Evolutionary conservation across 2,888 invertebrate species (phyloP).

Genomic region (Smittia sp.): DNA sequence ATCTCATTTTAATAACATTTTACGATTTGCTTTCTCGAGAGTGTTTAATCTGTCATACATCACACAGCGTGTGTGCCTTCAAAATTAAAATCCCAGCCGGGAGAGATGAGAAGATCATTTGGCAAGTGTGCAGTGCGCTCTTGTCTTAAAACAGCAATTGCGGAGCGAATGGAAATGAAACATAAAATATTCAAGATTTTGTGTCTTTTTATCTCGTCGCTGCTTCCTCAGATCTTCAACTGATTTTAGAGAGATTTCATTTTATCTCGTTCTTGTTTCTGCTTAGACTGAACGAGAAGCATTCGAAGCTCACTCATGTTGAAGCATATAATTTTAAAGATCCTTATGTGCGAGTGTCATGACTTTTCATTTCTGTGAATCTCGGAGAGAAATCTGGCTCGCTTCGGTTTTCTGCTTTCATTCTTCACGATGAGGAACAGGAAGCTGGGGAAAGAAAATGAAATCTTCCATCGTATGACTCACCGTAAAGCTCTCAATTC

Average conservation of each 20-base stretch:
- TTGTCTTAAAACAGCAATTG: not conserved
- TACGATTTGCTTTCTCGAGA: conserved; percentile 13
- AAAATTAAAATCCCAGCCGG: not conserved
- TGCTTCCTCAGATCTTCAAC: not conserved
- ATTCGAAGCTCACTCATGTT: not conserved
- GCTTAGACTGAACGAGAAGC: not conserved
- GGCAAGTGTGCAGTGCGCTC: conserved; percentile 1
- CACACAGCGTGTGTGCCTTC: not conserved
- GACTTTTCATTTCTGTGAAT: conserved; percentile 14
- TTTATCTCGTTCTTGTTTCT: not conserved
- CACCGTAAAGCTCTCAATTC: conserved; percentile 43
- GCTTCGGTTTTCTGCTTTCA: not conserved
- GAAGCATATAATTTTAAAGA: not conserved
- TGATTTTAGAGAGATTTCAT: not conserved
- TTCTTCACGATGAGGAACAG: not conserved
- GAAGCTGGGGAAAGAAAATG: not conserved
- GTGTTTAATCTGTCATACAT: conserved; percentile 27
- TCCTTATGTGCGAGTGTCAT: conserved; percentile 31
- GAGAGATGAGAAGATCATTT: not conserved
- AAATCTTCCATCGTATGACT: conserved; percentile 35
- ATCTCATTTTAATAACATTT: conserved; percentile 28
- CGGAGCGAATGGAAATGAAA: not conserved
- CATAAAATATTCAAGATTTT: conserved; percentile 13
- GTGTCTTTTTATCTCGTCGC: not conserved
- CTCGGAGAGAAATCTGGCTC: not conserved